Percentiles rank a stretch among this genome's conserved stretches.
These are phyloP conservation scores for Anomalospiza imberbis DNA, from an alignment of 2,797 vertebrate genomes.

Conservation along the genomic window DNA sequence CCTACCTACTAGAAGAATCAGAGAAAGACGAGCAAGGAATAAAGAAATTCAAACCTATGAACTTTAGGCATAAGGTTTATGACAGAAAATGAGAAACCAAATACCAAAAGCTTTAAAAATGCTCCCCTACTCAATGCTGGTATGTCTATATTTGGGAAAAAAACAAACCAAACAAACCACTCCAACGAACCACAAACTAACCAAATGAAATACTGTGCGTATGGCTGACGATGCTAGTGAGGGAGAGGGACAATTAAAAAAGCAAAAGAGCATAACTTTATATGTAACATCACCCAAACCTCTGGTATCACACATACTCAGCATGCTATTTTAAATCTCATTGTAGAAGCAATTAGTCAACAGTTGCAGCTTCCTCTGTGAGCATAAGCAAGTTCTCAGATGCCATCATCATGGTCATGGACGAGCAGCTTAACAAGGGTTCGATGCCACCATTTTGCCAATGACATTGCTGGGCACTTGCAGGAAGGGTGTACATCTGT, in stretches of 20 bases:
- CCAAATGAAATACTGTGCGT: neutral
- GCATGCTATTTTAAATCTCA: neutral
- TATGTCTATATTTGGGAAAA: neutral
- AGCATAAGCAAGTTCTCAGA: neutral
- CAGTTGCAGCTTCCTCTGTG: neutral
- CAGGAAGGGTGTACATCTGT: neutral
- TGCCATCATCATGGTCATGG: neutral
- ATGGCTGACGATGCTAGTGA: neutral
- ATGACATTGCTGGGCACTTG: neutral
- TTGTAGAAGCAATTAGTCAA: neutral
- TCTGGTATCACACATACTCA: neutral
- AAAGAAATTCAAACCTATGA: neutral
- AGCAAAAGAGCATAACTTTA: neutral
- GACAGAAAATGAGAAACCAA: neutral
- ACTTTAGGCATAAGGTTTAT: neutral
- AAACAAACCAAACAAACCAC: neutral
- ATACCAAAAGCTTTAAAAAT: neutral
- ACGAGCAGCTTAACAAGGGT: neutral
- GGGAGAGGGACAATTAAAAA: neutral
- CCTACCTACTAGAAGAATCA: neutral
- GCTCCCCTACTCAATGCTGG: neutral
- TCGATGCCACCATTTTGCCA: fast-evolving
- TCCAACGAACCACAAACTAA: neutral
- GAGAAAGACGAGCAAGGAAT: neutral
- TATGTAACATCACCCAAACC: neutral